phyloP scores from a whole-genome alignment of 2,113 vertebrate genomes.

The Ictidomys tridecemlineatus region DNA sequence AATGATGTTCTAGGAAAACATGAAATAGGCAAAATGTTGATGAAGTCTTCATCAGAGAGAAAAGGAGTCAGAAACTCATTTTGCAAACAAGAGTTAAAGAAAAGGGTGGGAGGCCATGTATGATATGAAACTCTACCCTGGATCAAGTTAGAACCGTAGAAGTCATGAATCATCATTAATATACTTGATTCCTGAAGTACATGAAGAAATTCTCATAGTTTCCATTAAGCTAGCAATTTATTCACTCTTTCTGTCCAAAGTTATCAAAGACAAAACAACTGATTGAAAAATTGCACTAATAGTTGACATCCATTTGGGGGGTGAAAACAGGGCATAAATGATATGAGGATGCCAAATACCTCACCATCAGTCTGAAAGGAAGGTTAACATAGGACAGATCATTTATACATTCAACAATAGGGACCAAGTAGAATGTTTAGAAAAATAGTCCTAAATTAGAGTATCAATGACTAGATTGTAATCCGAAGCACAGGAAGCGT shows the following conservation, averaged over 20 bases:
- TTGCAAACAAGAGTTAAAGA: not conserved
- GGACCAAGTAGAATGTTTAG: not conserved
- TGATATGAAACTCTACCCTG: too few relatives aligned
- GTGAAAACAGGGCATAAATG: not conserved
- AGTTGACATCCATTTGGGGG: not conserved
- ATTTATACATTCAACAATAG: not conserved
- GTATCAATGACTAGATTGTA: slow-evolving; percentile 4
- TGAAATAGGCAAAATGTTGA: not conserved
- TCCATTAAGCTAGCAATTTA: not conserved
- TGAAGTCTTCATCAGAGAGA: not conserved
- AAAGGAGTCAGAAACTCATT: not conserved
- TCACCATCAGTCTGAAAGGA: not conserved
- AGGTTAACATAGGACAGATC: not conserved
- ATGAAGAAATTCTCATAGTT: not conserved
- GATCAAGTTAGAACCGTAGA: not conserved
- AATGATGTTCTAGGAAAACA: not conserved
- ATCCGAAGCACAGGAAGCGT: not conserved
- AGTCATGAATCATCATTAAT: not conserved
- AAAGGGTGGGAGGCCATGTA: not conserved
- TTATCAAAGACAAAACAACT: not conserved
- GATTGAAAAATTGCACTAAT: not conserved
- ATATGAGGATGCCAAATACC: not conserved
- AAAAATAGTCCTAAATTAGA: not conserved
- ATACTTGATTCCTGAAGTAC: not conserved
- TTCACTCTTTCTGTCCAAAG: not conserved